phyloP scores from a whole-genome alignment of 92 coral and sea anemone genomes.

The Epizoanthus scotinus region DNA sequence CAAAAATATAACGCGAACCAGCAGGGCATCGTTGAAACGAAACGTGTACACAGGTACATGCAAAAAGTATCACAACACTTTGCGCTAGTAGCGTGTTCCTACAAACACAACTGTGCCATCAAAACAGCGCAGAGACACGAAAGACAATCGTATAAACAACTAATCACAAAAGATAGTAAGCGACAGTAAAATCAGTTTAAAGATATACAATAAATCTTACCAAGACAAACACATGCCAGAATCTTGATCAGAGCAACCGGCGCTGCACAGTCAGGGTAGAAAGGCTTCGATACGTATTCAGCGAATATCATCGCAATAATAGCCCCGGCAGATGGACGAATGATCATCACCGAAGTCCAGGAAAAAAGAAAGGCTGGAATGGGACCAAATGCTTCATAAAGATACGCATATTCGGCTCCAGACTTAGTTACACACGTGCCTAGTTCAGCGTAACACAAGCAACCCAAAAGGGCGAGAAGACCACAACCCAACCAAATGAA shows the following conservation, averaged over 20 bases:
- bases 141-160: not conserved
- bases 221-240: slow-evolving; percentile 87
- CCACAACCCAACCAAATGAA: slow-evolving; percentile 93
- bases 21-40: too few species aligned
- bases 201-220: slow-evolving; percentile 63
- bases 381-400: slow-evolving; percentile 83
- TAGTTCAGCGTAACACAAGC: slow-evolving; percentile 90
- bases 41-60: not conserved
- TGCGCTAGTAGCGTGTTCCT: slow-evolving; percentile 2
- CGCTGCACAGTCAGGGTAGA: slow-evolving; percentile 77
- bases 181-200: too few species aligned
- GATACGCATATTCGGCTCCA: slow-evolving; percentile 95
- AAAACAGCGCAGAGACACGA: not conserved
- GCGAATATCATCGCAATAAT: slow-evolving; percentile 91
- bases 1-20: not conserved
- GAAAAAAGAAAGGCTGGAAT: slow-evolving; percentile 91
- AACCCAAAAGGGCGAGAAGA: slow-evolving; percentile 82
- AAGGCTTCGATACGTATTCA: slow-evolving; percentile 94
- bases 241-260: slow-evolving; percentile 78
- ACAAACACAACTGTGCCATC: not conserved
- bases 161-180: not conserved
- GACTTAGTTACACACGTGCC: slow-evolving; percentile 85
- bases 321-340: slow-evolving; percentile 94
- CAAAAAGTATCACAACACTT: not conserved
- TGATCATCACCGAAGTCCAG: slow-evolving; percentile 91